These are phyloP conservation scores for Aptenodytes forsteri DNA, from an alignment of 2,113 vertebrate genomes.

Conservation along the genomic window DNA sequence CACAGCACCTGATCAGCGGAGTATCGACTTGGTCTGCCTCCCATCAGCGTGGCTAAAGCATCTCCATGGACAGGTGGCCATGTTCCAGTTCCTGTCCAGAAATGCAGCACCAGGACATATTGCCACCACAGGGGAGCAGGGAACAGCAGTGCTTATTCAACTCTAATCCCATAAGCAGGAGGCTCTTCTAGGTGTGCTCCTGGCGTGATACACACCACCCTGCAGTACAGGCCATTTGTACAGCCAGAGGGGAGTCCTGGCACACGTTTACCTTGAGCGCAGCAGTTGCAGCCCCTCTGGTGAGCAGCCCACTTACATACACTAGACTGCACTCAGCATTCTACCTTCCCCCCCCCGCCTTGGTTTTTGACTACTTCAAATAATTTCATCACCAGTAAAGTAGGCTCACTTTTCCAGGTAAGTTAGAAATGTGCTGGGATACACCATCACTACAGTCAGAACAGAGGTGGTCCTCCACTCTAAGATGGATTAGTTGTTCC, in stretches of 20 bases:
- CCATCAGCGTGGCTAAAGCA: neutral
- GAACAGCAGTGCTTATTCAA: neutral
- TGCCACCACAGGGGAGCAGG: neutral
- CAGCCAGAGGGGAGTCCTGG: neutral
- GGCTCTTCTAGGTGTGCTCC: neutral
- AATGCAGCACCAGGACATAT: neutral
- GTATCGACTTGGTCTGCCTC: rapidly evolving
- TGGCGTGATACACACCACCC: rapidly evolving
- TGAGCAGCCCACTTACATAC: rapidly evolving
- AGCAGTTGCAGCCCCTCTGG: neutral
- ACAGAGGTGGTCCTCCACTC: neutral
- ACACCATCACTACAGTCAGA: neutral
- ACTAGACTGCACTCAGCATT: no score
- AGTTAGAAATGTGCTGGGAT: neutral
- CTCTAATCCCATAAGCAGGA: neutral
- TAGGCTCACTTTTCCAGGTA: neutral
- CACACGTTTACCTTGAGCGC: rapidly evolving
- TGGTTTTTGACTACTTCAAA: neutral
- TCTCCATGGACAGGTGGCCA: neutral
- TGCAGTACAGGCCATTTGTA: neutral
- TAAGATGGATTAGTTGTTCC: neutral
- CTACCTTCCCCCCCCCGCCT: no score
- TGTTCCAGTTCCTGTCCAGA: neutral
- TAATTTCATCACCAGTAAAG: neutral
- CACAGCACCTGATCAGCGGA: neutral